Evolutionary conservation across 2,113 vertebrate species (phyloP), one percentile per base, ranked within the genome.

Genomic region (Corythoichthys intestinalis): DNA sequence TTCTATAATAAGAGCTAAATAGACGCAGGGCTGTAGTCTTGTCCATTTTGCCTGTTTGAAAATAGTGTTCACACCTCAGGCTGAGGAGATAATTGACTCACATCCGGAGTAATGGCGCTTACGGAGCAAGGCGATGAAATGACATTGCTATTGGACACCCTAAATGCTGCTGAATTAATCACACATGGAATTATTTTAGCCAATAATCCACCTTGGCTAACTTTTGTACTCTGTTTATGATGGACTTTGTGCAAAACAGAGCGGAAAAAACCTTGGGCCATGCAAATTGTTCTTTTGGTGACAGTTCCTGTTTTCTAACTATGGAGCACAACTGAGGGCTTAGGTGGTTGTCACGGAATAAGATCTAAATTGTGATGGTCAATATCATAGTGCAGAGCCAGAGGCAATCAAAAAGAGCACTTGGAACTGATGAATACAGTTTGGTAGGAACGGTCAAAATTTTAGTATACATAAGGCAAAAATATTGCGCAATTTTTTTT

Each of bases 1-100:
- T 83, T 84, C 83, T 82, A 85, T 87, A 85, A 84, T 84, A 74
- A 79, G 81, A 86, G 85, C 83, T 82, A 85, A 87, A 82, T 87
- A 84, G 84, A 87, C 41, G 65, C 69, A 69, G 77, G 71, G 77
- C 73, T 79, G 20, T 28, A 28, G 77, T 79, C 83, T 79, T 73
- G 65, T 81, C 76, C 69, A 73, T 75, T 80, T 67, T 69, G 66
- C 34, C 77, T 78, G 76, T 76, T 85, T 87, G 89, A 88, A 90
- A 89, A 82, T 73, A 82, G 78, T 74, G 78, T 79, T 79, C 86
- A 86, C 81, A 88, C 83, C 87, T 88, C 82, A 79, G 86, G 87
- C 84, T 75, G 66, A 74, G 72, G 74, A 86, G 85, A 85, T 85
- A 83, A 91, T 86, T 85, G 83, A 76, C 82, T 80, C 77, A 34